These are phyloP conservation scores for Drosophila anomelani DNA, from an alignment of 2,888 invertebrate species.

Conservation along the genomic window DNA sequence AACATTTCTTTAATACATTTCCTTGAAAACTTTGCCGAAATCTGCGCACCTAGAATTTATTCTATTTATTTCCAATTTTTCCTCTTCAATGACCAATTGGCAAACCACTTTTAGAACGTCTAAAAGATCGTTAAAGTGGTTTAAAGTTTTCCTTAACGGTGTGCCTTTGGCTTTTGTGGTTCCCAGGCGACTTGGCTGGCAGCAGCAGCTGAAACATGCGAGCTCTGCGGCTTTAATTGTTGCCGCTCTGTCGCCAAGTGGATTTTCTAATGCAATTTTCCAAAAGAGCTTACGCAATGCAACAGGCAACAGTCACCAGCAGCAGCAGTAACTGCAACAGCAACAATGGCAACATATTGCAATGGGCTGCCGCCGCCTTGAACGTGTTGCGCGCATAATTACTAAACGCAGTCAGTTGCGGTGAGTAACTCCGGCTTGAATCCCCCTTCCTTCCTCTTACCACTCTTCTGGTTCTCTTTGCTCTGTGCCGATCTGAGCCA, in stretches of 20 bases:
- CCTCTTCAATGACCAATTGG: slow-evolving; percentile 42
- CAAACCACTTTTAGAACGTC: slow-evolving; percentile 70
- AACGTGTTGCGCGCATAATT: slow-evolving; percentile 76
- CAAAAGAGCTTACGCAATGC: slow-evolving; percentile 64
- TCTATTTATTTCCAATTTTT: background rate
- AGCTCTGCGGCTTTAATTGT: slow-evolving; percentile 73
- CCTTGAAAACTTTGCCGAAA: background rate
- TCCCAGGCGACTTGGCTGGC: slow-evolving; percentile 67
- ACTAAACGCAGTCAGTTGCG: slow-evolving; percentile 55
- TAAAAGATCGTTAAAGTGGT: slow-evolving; percentile 47
- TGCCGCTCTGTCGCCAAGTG: slow-evolving; percentile 69
- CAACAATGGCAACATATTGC: slow-evolving; percentile 72
- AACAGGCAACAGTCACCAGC: slow-evolving; percentile 42
- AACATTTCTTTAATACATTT: background rate
- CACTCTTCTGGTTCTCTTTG: slow-evolving; percentile 15
- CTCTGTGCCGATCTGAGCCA: slow-evolving; percentile 42
- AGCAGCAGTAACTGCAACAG: slow-evolving; percentile 40
- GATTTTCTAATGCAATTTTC: slow-evolving; percentile 79
- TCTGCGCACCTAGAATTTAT: background rate
- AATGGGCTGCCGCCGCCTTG: slow-evolving; percentile 70
- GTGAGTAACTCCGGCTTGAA: slow-evolving; percentile 45
- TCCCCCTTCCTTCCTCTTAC: slow-evolving; percentile 7
- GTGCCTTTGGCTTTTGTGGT: slow-evolving; percentile 70
- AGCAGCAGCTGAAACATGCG: slow-evolving; percentile 66
- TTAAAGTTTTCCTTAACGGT: slow-evolving; percentile 41